Evolutionary conservation across 1,140 invertebrate species (phyloP).

Genomic region (Danaus melanippus): DNA sequence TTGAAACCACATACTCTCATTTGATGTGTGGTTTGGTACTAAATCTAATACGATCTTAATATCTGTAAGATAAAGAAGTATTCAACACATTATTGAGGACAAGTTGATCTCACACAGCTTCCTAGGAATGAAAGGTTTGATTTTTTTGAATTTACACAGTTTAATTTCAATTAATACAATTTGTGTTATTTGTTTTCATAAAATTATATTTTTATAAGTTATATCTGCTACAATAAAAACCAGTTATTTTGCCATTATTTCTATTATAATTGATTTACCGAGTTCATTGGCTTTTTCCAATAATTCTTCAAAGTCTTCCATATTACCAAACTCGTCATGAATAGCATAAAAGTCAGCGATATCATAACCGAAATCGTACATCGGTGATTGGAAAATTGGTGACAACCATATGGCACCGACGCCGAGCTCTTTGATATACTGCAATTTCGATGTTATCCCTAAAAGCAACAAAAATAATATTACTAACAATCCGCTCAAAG

Average conservation of each 20-base stretch:
- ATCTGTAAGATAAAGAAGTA: slow-evolving; percentile 27
- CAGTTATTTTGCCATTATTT: too few species aligned
- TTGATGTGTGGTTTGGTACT: slow-evolving; percentile 80
- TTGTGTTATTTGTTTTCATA: too few species aligned
- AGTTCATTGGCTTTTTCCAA: slow-evolving; percentile 71
- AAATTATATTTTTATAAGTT: too few species aligned
- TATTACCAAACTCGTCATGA: slow-evolving; percentile 79
- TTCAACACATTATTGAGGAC: too few species aligned
- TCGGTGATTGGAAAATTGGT: slow-evolving; percentile 79
- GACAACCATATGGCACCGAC: slow-evolving; percentile 79
- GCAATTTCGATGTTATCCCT: slow-evolving; percentile 69
- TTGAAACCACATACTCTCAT: slow-evolving; percentile 81
- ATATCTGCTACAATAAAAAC: too few species aligned
- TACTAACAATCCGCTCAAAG: too few species aligned
- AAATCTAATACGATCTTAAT: slow-evolving; percentile 77
- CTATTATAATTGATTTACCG: slow-evolving; percentile 29
- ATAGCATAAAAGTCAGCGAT: slow-evolving; percentile 80
- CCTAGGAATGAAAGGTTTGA: too few species aligned
- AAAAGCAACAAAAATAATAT: slow-evolving; percentile 14
- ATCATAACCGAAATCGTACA: slow-evolving; percentile 80
- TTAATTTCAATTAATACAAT: too few species aligned
- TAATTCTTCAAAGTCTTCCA: slow-evolving; percentile 80
- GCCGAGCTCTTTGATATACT: slow-evolving; percentile 72
- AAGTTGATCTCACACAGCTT: too few species aligned
- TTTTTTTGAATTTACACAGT: too few species aligned